phyloP scores from a whole-genome alignment of 1,140 invertebrate genomes.

The Leptinotarsa texana region DNA sequence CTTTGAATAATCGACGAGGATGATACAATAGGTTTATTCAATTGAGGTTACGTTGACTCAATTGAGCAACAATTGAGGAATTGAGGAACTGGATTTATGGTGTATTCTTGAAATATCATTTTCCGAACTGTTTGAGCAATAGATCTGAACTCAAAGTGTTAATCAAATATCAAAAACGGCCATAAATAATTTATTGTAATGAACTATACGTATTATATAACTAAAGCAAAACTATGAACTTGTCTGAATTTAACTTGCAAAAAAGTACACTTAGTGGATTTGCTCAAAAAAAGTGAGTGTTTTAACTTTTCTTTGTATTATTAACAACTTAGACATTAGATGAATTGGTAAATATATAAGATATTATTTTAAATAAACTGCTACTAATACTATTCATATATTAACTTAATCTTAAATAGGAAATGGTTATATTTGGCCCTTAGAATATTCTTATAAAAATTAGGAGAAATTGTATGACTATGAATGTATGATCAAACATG shows the following conservation, averaged over 20 bases:
- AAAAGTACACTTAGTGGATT: constrained; percentile 32
- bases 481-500: constrained; percentile 39
- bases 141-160: constrained; percentile 48
- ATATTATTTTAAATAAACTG: constrained; percentile 37
- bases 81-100: constrained; percentile 4
- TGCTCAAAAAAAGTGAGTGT: constrained; percentile 39
- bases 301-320: constrained; percentile 33
- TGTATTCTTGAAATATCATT: constrained; percentile 27
- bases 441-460: constrained; percentile 23
- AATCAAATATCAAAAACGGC: constrained; percentile 48
- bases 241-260: constrained; percentile 29
- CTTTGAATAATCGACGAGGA: no score
- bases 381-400: constrained; percentile 23
- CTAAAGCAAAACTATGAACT: constrained; percentile 25
- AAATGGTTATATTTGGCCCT: constrained; percentile 14
- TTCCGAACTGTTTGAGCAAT: constrained; percentile 39
- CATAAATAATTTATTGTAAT: constrained; percentile 43
- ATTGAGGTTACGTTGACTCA: no score
- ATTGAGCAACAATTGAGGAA: no score
- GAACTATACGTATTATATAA: constrained; percentile 45
- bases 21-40: no score
- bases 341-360: constrained; percentile 23
- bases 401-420: constrained; percentile 11
- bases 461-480: constrained; percentile 21
- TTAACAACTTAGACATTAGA: constrained; percentile 30